phyloP scores from a whole-genome alignment of 2,888 invertebrate species.

The Amphipyra tragopoginis region DNA sequence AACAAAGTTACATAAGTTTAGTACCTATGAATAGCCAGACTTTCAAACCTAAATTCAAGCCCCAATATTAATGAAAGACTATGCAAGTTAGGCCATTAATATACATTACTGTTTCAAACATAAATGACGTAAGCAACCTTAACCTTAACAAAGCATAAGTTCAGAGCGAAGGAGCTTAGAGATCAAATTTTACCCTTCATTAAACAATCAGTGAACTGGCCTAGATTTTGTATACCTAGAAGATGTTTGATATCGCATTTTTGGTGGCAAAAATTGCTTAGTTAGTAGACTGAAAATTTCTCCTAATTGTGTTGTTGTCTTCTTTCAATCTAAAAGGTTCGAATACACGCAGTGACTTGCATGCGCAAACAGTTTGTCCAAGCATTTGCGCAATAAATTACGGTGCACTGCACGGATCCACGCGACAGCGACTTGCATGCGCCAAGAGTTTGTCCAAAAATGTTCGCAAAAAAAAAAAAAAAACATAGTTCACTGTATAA shows the following conservation, averaged over 20 bases:
- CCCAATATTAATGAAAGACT: constrained; percentile 15
- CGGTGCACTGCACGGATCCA: too few species aligned
- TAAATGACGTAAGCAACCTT: constrained; percentile 7
- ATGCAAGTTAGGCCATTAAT: constrained; percentile 19
- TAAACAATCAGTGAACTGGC: constrained; percentile 26
- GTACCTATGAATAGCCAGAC: not conserved
- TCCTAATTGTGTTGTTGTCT: too few species aligned
- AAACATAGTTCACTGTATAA: too few species aligned
- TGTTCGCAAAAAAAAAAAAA: too few species aligned
- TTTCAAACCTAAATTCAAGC: not conserved
- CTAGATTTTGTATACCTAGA: constrained; percentile 7
- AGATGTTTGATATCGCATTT: not conserved
- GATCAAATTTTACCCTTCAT: constrained; percentile 29
- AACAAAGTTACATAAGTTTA: too few species aligned
- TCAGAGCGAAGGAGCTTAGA: constrained; percentile 9
- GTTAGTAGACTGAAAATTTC: too few species aligned
- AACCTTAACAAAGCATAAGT: constrained; percentile 6
- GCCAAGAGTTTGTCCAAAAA: too few species aligned
- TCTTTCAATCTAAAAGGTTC: too few species aligned
- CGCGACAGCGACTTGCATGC: too few species aligned
- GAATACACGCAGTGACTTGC: too few species aligned
- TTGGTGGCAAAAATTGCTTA: not conserved
- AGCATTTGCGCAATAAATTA: too few species aligned
- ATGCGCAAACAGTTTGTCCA: too few species aligned
- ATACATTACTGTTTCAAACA: constrained; percentile 18